Base-by-base conservation (phyloP, 1,140 invertebrate genomes). In the Drosophila pallidifrons region DNA sequence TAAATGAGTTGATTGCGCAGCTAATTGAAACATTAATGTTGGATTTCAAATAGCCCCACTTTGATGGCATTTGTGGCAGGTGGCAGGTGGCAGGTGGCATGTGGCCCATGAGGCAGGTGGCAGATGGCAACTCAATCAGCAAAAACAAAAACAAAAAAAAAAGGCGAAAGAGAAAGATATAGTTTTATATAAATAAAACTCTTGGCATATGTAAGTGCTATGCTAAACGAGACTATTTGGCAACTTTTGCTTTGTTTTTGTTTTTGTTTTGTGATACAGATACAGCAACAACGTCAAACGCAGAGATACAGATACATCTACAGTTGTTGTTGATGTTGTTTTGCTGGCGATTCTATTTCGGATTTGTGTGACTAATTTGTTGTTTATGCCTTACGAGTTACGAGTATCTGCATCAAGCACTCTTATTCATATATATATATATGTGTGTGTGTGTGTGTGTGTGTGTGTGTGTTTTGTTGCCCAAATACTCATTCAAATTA, bases 351-450 rank as follows among this genome's bases (percentile, higher is more conserved):
- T 51, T 72, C 69, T 73, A 76, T 76, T 76, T 76, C 55, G 13
- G 61, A 28, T 16, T n/a, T 25, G 32, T 54, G 57, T 73, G 74
- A 76, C 69, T 66, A 65, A 54, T 30, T 32, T 35, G 69, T 76
- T 73, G 74, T 76, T 76, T 76, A 57, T 47, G 61, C 72, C 45
- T 67, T 57, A 30, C 59, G 49, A 57, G 35, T 38, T 38, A 38
- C 35, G 8, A 43, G 41, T 70, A 61, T 54, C 43, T 57, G 43
- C 51, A 63, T 20, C 49, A 57, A 57, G 13, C 30, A 55, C 51
- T 25, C 30, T 25, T 25, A n/a, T n/a, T n/a, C n/a, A n/a, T n/a
- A n/a, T n/a, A n/a, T n/a, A n/a, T n/a, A 0, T 25, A 20, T 20
- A 25, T 25, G 3, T 25, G 3, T 25, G 3, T 25, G 0, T 25